Evolutionary conservation across 2,113 vertebrate species (phyloP).

Genomic region (Eira barbara): DNA sequence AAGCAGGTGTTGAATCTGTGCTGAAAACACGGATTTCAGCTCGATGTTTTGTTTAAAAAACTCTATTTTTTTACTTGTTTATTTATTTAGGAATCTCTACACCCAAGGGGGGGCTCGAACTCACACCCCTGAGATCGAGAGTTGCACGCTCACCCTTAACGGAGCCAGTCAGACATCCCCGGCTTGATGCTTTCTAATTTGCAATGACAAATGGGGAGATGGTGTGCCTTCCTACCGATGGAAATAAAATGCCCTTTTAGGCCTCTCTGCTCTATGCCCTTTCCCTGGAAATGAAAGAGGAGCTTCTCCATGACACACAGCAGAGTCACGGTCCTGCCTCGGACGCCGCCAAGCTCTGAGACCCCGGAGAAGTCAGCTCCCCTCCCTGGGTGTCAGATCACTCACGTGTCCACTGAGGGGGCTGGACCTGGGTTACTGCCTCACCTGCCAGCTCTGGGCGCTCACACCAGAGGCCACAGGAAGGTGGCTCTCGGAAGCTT

Average conservation of each 20-base stretch:
- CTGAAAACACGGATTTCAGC: neutral
- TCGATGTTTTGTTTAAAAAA: neutral
- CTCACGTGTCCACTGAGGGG: neutral
- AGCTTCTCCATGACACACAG: neutral
- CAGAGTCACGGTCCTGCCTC: neutral
- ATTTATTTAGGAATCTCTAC: neutral
- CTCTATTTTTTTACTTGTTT: neutral
- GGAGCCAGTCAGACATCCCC: neutral
- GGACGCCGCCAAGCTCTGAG: no score
- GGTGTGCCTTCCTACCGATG: neutral
- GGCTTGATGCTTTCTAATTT: constrained; percentile 10
- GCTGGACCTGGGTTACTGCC: neutral
- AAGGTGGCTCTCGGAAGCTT: neutral
- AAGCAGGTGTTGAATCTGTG: neutral
- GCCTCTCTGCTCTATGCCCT: neutral
- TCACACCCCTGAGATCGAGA: neutral
- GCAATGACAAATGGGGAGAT: neutral
- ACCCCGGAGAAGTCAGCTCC: neutral
- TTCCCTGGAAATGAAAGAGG: neutral
- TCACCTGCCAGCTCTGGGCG: neutral
- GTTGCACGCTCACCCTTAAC: neutral
- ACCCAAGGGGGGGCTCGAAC: neutral
- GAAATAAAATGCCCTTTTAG: neutral
- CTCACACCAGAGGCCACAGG: neutral
- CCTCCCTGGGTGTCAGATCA: neutral